Percentiles rank a stretch among this genome's conserved stretches.
Conservation (phyloP, 2,797 vertebrate species). For the Microchirus variegatus region DNA sequence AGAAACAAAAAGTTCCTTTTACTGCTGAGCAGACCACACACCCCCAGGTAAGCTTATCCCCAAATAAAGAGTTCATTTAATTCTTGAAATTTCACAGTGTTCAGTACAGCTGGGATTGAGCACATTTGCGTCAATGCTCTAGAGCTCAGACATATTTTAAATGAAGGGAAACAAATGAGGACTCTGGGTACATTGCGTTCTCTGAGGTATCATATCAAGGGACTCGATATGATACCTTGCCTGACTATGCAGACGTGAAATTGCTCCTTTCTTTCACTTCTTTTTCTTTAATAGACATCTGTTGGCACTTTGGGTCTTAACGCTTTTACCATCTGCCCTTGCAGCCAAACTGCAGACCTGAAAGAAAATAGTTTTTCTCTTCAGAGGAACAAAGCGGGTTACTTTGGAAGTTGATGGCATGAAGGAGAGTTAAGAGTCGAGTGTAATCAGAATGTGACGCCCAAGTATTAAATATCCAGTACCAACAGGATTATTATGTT, state of each 20-base stretch:
- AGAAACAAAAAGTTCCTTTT: not conserved
- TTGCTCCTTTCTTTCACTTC: conserved; percentile 45
- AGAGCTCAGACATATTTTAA: conserved; percentile 47
- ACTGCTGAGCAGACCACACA: not conserved
- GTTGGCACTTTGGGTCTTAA: conserved; percentile 67
- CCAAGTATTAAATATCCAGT: conserved; percentile 8
- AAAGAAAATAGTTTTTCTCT: conserved; percentile 28
- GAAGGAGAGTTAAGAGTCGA: conserved; percentile 25
- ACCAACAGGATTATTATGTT: conserved; percentile 14
- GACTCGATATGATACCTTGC: not conserved
- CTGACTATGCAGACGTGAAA: conserved; percentile 38
- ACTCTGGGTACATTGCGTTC: conserved; percentile 46
- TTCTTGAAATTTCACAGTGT: not conserved
- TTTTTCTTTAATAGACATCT: conserved; percentile 66
- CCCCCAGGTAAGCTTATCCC: too few species aligned
- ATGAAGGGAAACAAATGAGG: conserved; percentile 51
- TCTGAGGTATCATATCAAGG: conserved; percentile 41
- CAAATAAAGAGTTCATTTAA: too few species aligned
- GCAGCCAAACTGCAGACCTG: conserved; percentile 33
- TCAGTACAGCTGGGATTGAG: conserved; percentile 10
- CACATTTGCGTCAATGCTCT: conserved; percentile 20
- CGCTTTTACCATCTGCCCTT: conserved; percentile 67
- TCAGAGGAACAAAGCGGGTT: conserved; percentile 14
- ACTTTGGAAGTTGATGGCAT: conserved; percentile 16
- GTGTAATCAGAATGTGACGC: conserved; percentile 28